Evolutionary conservation across 1,140 invertebrate species (phyloP), one percentile per base, ranked within the genome.

Genomic region (Pseudoatta argentina): DNA sequence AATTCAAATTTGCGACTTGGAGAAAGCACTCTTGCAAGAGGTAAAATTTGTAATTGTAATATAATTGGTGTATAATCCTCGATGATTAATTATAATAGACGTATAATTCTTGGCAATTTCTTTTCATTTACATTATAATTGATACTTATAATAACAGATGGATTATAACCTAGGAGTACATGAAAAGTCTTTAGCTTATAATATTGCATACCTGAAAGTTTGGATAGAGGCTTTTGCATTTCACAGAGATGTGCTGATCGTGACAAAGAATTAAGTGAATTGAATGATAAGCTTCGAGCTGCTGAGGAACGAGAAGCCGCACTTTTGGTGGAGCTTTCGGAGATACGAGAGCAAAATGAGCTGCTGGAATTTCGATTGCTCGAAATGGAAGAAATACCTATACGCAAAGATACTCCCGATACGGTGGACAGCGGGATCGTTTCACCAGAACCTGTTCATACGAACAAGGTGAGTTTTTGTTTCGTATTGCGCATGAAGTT

Each of bases 271-370:
- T 12, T 87, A 73, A 91, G 64, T 72, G 91, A 82, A 86, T 53
- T 94, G 14, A 94, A 85, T 59, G 92, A 94, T n/a, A 93, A 94
- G 76, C 67, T 95, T 10, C 89, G 91, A 18, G 90, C 91, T 21
- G 92, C 94, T 5, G 91, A 95, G 73, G 95, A 96, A 61, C 94
- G 95, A 21, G 95, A 95, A 55, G 92, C 95, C 18, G 71, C 92
- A 21, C 90, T 96, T 8, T 92, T 95, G 69, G 91, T 93, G n/a
- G 95, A 96, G 77, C 91, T 95, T 18, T 93, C 95, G n/a, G 96
- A 96, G 82, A 85, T 95, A 14, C 91, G 94, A 16, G 96, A 96
- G 85, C 95, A 96, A 76, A 95, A 95, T 73, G 96, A 96, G 76
- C 89, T 96, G 7, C 88, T 96, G 21, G 96, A 96, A 81, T 96